Conservation (phyloP, 2,113 vertebrate genomes). For the Reinhardtius hippoglossoides region DNA sequence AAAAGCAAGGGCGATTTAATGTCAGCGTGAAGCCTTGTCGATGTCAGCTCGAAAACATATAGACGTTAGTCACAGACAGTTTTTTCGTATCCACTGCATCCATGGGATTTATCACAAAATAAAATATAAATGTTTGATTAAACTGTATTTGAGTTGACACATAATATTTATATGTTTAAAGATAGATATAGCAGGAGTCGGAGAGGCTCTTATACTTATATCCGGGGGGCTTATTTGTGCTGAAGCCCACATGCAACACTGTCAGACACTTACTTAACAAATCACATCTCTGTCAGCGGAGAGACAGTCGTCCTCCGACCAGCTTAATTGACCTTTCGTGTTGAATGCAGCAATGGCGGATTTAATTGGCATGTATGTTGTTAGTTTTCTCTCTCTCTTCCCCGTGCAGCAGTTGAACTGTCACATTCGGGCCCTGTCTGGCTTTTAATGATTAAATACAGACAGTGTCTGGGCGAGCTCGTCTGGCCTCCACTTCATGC, state of each 20-base stretch:
- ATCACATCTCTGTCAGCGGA: constrained; percentile 22
- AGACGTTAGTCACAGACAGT: neutral
- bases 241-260: constrained; percentile 3
- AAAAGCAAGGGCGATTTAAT: constrained; percentile 69
- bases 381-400: constrained; percentile 9
- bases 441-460: constrained; percentile 66
- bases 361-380: constrained; percentile 67
- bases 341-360: constrained; percentile 57
- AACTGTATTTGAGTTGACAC: neutral
- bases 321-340: constrained; percentile 71
- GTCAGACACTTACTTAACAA: neutral
- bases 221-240: neutral
- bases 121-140: neutral
- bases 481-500: constrained; percentile 42
- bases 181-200: too few species aligned
- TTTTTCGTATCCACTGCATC: neutral
- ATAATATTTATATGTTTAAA: too few species aligned
- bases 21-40: constrained; percentile 41
- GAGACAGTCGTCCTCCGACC: constrained; percentile 17
- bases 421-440: constrained; percentile 52
- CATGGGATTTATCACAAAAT: neutral
- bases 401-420: constrained; percentile 24
- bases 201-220: neutral
- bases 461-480: constrained; percentile 8
- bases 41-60: constrained; percentile 43